These are phyloP conservation scores for Trichopoda pennipes DNA, from an alignment of 2,888 invertebrate species.

Conservation along the genomic window DNA sequence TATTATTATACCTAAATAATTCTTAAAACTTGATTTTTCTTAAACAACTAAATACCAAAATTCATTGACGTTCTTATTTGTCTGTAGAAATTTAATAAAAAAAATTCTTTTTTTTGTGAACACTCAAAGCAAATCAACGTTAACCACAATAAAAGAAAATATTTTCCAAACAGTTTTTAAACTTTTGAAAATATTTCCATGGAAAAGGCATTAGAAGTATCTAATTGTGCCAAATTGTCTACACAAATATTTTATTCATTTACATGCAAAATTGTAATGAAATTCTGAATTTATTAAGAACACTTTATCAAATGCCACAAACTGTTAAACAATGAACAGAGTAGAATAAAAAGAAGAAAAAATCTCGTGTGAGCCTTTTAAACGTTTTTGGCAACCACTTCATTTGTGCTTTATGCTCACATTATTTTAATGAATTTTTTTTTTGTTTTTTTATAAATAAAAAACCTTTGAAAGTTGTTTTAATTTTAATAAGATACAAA, in stretches of 20 bases:
- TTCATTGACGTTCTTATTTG: too few species aligned
- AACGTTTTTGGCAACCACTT: constrained; percentile 30
- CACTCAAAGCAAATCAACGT: too few species aligned
- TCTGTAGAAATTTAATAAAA: too few species aligned
- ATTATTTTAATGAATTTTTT: constrained; percentile 25
- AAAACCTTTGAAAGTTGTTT: neutral
- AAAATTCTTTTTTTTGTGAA: too few species aligned
- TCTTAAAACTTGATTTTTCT: too few species aligned
- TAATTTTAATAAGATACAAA: constrained; percentile 36
- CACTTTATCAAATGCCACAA: constrained; percentile 26
- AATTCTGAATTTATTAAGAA: constrained; percentile 34
- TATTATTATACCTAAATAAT: too few species aligned
- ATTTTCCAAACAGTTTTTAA: neutral
- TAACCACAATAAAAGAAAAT: too few species aligned
- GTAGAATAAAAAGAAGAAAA: neutral
- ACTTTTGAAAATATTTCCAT: neutral
- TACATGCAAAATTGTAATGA: constrained; percentile 32
- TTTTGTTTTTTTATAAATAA: neutral
- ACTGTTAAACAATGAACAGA: constrained; percentile 3
- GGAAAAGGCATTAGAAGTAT: neutral
- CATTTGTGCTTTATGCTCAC: constrained; percentile 25
- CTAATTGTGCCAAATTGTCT: constrained; percentile 27
- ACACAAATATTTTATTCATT: constrained; percentile 5
- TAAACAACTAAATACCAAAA: too few species aligned
- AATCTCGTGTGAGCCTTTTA: neutral